Evolutionary conservation across 2,888 invertebrate species (phyloP).

Genomic region (Campopleginae sp.): DNA sequence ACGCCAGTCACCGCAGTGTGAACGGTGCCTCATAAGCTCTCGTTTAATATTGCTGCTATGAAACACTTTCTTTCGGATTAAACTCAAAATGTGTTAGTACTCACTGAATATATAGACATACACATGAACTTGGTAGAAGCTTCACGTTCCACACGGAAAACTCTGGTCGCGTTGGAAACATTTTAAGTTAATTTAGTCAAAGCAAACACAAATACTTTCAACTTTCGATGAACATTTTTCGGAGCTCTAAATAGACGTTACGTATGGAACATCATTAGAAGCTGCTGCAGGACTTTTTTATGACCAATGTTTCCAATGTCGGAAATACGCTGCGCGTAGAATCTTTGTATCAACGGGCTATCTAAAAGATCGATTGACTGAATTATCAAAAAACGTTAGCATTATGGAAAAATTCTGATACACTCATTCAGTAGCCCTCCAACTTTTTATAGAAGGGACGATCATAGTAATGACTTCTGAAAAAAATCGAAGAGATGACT

Average conservation of each 20-base stretch:
- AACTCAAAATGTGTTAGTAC: neutral
- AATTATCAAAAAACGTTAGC: neutral
- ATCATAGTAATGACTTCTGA: too few relatives aligned
- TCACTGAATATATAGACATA: neutral
- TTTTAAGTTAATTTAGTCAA: neutral
- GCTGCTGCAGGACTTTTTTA: neutral
- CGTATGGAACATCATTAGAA: neutral
- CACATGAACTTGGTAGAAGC: neutral
- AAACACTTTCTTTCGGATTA: neutral
- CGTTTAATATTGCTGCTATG: neutral
- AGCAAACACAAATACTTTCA: neutral
- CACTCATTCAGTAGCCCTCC: too few relatives aligned
- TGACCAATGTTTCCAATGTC: neutral
- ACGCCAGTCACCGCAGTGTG: neutral
- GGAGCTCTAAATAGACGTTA: neutral
- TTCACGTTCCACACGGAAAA: neutral
- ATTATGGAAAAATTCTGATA: too few relatives aligned
- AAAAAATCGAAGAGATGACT: too few relatives aligned
- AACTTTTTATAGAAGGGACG: too few relatives aligned
- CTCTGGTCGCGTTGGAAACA: neutral
- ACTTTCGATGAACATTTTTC: neutral
- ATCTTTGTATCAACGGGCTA: neutral
- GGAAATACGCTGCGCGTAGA: neutral
- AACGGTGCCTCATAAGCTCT: neutral
- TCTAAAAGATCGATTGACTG: neutral